phyloP scores from a whole-genome alignment of 2,888 invertebrate genomes.

The Cordilura impudica region DNA sequence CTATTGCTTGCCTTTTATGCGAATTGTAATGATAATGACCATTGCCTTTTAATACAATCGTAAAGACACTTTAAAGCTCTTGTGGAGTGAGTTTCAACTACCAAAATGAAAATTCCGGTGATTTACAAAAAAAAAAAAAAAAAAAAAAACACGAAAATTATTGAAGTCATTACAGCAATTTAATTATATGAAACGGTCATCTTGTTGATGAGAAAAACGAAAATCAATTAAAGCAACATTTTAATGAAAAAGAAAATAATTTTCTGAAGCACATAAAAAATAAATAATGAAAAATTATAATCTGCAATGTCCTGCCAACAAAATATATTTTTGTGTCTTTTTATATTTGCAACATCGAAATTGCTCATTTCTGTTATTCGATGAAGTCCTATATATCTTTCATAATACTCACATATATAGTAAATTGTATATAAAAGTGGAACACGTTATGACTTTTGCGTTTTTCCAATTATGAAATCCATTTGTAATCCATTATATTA shows the following conservation, averaged over 20 bases:
- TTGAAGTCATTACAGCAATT: slow-evolving; percentile 47
- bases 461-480: slow-evolving; percentile 24
- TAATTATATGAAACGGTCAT: slow-evolving; percentile 38
- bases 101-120: slow-evolving; percentile 24
- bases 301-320: too few species aligned
- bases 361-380: too few species aligned
- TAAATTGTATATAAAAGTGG: too few species aligned
- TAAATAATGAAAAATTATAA: too few species aligned
- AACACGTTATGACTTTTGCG: slow-evolving; percentile 13
- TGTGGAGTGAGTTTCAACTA: slow-evolving; percentile 19
- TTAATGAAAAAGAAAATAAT: background rate
- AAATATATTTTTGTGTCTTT: too few species aligned
- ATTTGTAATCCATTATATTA: slow-evolving; percentile 55
- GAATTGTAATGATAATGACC: slow-evolving; percentile 45
- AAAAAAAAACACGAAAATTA: slow-evolving; percentile 27
- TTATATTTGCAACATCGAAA: too few species aligned
- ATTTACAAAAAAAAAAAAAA: background rate
- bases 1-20: slow-evolving; percentile 14
- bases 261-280: background rate
- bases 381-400: too few species aligned
- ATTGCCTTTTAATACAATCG: slow-evolving; percentile 36
- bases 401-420: too few species aligned
- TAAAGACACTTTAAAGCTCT: slow-evolving; percentile 38
- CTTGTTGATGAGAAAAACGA: background rate
- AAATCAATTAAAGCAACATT: background rate